phyloP scores from a whole-genome alignment of 2,888 invertebrate species.

The Drosophila lacicola region DNA sequence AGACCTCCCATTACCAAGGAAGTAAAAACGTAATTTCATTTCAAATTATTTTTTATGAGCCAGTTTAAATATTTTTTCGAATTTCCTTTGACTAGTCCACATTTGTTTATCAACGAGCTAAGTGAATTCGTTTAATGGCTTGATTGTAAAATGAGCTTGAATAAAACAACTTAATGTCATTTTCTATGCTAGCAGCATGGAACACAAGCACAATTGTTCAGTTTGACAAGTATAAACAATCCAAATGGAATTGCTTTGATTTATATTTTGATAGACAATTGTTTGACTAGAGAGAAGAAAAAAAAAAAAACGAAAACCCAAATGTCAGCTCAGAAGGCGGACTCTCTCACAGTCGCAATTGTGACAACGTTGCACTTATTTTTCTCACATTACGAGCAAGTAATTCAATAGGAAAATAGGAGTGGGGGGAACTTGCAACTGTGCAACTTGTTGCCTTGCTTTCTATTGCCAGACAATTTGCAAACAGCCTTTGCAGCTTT shows the following conservation, averaged over 20 bases:
- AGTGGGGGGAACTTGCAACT: conserved; percentile 2
- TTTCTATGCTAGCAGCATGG: neutral
- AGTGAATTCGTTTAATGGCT: no score
- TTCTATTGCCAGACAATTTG: conserved; percentile 66
- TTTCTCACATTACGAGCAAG: conserved; percentile 69
- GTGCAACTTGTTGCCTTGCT: conserved; percentile 68
- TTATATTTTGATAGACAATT: conserved; percentile 22
- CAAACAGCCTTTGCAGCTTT: conserved; percentile 55
- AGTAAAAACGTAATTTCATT: no score
- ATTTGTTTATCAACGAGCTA: no score
- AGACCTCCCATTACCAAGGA: no score
- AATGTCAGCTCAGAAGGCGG: neutral
- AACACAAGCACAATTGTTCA: conserved; percentile 1
- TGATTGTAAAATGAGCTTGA: neutral
- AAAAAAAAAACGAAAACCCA: neutral
- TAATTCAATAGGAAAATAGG: conserved; percentile 46
- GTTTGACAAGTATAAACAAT: neutral
- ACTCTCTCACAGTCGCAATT: conserved; percentile 53
- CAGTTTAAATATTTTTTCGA: no score
- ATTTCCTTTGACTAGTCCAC: no score
- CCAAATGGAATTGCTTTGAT: conserved; percentile 24
- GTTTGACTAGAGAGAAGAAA: neutral
- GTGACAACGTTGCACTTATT: conserved; percentile 71
- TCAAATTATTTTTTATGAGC: no score
- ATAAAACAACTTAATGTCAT: neutral